Evolutionary conservation across 2,888 invertebrate genomes (phyloP).

Genomic region (Napeogenes inachia): DNA sequence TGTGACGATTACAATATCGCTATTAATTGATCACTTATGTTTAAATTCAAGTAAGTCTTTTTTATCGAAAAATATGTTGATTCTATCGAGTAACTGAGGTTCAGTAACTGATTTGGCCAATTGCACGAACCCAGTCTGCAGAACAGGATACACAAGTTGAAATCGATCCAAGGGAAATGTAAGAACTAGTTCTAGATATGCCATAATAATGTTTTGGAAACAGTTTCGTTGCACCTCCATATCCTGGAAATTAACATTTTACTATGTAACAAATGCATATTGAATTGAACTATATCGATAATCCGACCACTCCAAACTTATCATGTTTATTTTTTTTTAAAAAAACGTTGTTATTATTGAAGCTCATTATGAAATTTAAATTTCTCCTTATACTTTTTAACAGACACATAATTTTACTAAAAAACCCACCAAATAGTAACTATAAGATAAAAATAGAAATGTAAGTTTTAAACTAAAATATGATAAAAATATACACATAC

Average conservation of each 20-base stretch:
- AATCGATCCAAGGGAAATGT: slow-evolving; percentile 80
- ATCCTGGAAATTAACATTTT: slow-evolving; percentile 74
- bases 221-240: slow-evolving; percentile 90
- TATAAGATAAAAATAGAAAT: no score
- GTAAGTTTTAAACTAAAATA: no score
- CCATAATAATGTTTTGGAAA: slow-evolving; percentile 90
- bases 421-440: no score
- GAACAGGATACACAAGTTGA: slow-evolving; percentile 68
- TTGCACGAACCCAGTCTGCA: slow-evolving; percentile 64
- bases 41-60: slow-evolving; percentile 67
- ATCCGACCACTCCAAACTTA: no score
- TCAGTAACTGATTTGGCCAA: slow-evolving; percentile 69
- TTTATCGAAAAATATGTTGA: slow-evolving; percentile 75
- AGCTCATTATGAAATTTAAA: no score
- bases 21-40: slow-evolving; percentile 63
- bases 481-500: no score
- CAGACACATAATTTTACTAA: no score
- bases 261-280: neutral
- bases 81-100: slow-evolving; percentile 69
- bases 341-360: no score
- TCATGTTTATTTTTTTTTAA: no score
- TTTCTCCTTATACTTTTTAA: no score
- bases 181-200: slow-evolving; percentile 86
- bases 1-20: slow-evolving; percentile 50
- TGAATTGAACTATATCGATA: no score